phyloP scores from a whole-genome alignment of 2,113 vertebrate species.

The Hoplias malabaricus region DNA sequence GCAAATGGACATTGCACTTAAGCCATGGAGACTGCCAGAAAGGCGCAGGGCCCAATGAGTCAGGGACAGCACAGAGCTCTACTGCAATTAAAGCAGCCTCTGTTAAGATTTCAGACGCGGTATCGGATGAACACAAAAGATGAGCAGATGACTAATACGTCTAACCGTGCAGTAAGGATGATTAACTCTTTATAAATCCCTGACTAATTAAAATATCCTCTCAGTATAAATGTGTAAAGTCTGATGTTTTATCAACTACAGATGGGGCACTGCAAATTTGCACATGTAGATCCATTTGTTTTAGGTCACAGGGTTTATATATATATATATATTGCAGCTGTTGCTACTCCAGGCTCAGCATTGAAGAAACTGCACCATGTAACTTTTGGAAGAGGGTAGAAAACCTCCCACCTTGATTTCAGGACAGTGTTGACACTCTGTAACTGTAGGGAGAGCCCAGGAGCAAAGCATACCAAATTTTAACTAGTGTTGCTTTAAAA shows the following conservation, averaged over 20 bases:
- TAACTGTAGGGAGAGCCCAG: too few relatives aligned
- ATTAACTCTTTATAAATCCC: not conserved
- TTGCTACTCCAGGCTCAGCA: too few relatives aligned
- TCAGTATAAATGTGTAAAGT: not conserved
- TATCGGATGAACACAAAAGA: conserved; percentile 18
- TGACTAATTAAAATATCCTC: not conserved
- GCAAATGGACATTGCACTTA: conserved; percentile 49
- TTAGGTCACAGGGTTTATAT: too few relatives aligned
- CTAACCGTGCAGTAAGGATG: not conserved
- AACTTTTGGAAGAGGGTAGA: too few relatives aligned
- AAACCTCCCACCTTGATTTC: too few relatives aligned
- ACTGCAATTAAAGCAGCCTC: conserved; percentile 35
- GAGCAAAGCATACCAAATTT: too few relatives aligned
- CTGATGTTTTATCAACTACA: not conserved
- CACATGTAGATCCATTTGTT: too few relatives aligned
- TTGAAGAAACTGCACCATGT: too few relatives aligned
- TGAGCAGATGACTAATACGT: conserved; percentile 11
- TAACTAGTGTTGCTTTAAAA: too few relatives aligned
- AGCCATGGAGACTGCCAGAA: conserved; percentile 29
- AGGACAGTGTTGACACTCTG: too few relatives aligned
- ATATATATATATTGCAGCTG: too few relatives aligned
- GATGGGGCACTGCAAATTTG: too few relatives aligned
- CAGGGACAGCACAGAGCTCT: conserved; percentile 12
- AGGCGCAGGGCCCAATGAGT: conserved; percentile 42
- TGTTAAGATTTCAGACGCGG: conserved; percentile 5